A percentile compares a stretch with the other conserved stretches of the same genome.
These are phyloP conservation scores for Chelonoidis abingdonii DNA, from an alignment of 2,113 vertebrate genomes.

Conservation along the genomic window DNA sequence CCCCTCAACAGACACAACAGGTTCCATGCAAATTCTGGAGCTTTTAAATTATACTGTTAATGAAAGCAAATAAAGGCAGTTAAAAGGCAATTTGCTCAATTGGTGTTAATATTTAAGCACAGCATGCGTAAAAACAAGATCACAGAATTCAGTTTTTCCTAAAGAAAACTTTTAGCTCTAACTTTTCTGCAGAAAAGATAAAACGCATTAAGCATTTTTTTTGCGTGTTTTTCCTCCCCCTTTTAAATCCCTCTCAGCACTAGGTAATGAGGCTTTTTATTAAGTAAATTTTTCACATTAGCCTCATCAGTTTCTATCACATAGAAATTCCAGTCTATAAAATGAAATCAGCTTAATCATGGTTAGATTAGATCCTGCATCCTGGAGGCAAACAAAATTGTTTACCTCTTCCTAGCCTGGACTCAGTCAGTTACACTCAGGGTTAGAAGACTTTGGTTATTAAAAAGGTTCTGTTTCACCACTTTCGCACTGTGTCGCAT, in stretches of 20 bases:
- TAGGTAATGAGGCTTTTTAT: constrained; percentile 43
- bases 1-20: constrained; percentile 77
- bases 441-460: neutral
- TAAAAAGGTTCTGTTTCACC: neutral
- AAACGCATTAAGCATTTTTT: neutral
- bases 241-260: constrained; percentile 6
- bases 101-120: constrained; percentile 90
- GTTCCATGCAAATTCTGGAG: constrained; percentile 85
- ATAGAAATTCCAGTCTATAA: constrained; percentile 63
- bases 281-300: constrained; percentile 48
- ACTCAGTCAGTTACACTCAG: neutral
- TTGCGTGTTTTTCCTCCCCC: neutral
- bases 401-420: neutral
- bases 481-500: neutral
- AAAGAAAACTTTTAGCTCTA: constrained; percentile 9
- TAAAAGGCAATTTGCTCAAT: constrained; percentile 90
- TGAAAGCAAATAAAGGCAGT: constrained; percentile 90
- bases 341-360: constrained; percentile 70
- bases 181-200: neutral
- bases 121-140: constrained; percentile 82
- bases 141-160: constrained; percentile 66
- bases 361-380: constrained; percentile 46
- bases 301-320: constrained; percentile 56
- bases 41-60: constrained; percentile 89
- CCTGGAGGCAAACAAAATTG: constrained; percentile 52